Conservation (phyloP, 2,888 invertebrate species). For the Laspeyria flexula region DNA sequence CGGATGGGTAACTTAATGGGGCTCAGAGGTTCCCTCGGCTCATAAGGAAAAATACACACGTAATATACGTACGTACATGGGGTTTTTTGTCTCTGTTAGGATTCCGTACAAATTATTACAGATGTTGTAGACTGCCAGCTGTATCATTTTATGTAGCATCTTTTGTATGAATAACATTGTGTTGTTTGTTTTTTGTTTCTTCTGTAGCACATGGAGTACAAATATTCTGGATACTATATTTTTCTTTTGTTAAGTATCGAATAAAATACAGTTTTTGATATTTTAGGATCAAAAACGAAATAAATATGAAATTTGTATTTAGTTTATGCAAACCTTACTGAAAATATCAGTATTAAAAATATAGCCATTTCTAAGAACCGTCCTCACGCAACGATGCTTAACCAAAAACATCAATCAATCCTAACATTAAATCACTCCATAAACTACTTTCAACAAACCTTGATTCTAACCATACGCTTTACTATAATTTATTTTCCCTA, state of each 20-base stretch:
- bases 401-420: slow-evolving; percentile 3
- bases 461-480: slow-evolving; percentile 16
- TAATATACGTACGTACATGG: slow-evolving; percentile 9
- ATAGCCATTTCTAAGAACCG: not conserved
- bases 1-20: slow-evolving; percentile 36
- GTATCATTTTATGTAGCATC: not conserved
- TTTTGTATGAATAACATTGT: not conserved
- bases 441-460: slow-evolving; percentile 4
- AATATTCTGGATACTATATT: too few species aligned
- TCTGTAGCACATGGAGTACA: not conserved
- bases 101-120: slow-evolving; percentile 9
- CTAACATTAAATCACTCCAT: slow-evolving; percentile 1
- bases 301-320: too few species aligned
- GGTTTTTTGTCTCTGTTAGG: slow-evolving; percentile 7
- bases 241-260: too few species aligned
- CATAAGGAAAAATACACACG: slow-evolving; percentile 28
- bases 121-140: not conserved
- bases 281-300: too few species aligned
- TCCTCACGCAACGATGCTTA: not conserved
- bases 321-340: too few species aligned
- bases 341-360: too few species aligned
- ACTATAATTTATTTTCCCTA: slow-evolving; percentile 20
- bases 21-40: slow-evolving; percentile 12
- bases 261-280: too few species aligned
- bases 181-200: not conserved